These are phyloP conservation scores for Dexiosoma caninum DNA, from an alignment of 2,888 invertebrate genomes.

Conservation along the genomic window DNA sequence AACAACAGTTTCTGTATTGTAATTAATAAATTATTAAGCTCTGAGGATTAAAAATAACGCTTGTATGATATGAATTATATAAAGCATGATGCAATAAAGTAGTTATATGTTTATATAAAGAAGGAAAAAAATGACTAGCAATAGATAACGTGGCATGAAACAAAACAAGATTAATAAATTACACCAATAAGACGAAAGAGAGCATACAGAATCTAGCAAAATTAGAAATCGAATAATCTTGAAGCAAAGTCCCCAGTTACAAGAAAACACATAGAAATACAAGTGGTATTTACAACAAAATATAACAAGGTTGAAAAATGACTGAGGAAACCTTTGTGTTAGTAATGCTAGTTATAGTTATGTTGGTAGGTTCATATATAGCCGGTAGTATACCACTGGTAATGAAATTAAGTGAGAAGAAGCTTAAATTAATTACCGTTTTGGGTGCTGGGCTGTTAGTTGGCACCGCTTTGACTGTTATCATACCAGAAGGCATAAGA, in stretches of 20 bases:
- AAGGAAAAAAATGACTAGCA: background rate
- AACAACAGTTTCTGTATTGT: background rate
- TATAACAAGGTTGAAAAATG: constrained; percentile 63
- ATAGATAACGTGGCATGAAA: constrained; percentile 54
- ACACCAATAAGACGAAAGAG: background rate
- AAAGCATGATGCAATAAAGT: too few species aligned
- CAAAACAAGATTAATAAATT: constrained; percentile 23
- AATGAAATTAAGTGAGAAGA: constrained; percentile 96
- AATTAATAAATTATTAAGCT: background rate
- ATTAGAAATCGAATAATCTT: background rate
- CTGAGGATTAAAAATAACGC: background rate
- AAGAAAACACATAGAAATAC: background rate
- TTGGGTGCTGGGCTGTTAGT: constrained; percentile 98
- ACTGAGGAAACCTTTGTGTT: constrained; percentile 89
- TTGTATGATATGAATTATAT: background rate
- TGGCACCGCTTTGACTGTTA: constrained; percentile 97
- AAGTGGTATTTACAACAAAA: background rate
- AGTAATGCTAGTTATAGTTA: constrained; percentile 90
- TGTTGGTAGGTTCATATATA: constrained; percentile 97
- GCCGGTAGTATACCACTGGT: constrained; percentile 97
- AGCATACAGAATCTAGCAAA: background rate
- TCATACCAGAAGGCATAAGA: constrained; percentile 98
- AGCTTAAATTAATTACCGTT: constrained; percentile 94
- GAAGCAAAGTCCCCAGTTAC: background rate
- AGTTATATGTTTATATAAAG: background rate